Evolutionary conservation across 92 coral and sea anemone genomes (phyloP).

Genomic region (Umimayanthus chanpuru): DNA sequence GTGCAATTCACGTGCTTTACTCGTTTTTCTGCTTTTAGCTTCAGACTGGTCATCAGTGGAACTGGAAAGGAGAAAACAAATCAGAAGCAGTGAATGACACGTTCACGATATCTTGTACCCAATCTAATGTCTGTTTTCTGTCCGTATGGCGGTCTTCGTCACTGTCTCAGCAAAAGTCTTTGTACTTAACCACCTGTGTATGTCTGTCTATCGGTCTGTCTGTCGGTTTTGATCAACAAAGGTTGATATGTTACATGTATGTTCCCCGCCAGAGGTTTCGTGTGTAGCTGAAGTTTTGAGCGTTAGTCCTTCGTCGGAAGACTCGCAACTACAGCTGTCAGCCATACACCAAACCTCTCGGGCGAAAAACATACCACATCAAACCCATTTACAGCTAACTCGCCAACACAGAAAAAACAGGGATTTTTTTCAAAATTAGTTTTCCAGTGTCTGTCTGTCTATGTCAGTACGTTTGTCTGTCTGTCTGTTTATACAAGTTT

Average conservation of each 20-base stretch:
- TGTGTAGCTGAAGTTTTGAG: no score
- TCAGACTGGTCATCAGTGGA: conserved; percentile 17
- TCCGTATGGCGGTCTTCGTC: background rate
- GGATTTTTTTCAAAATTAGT: no score
- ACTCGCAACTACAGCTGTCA: no score
- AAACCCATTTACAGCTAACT: no score
- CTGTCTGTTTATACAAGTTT: background rate
- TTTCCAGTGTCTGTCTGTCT: background rate
- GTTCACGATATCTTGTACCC: background rate
- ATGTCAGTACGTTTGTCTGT: background rate
- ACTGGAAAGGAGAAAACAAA: background rate
- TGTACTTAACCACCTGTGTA: background rate
- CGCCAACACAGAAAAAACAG: no score
- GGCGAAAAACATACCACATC: no score
- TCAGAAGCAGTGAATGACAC: background rate
- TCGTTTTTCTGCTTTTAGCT: conserved; percentile 18
- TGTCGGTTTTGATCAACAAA: background rate
- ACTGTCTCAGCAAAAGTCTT: background rate
- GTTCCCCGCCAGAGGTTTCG: no score
- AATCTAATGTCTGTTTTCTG: background rate
- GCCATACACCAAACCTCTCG: no score
- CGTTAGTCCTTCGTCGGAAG: no score
- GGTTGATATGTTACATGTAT: background rate
- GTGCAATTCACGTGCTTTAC: background rate
- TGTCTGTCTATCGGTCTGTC: background rate